phyloP scores from a whole-genome alignment of 2,113 vertebrate species.

The Apus apus region DNA sequence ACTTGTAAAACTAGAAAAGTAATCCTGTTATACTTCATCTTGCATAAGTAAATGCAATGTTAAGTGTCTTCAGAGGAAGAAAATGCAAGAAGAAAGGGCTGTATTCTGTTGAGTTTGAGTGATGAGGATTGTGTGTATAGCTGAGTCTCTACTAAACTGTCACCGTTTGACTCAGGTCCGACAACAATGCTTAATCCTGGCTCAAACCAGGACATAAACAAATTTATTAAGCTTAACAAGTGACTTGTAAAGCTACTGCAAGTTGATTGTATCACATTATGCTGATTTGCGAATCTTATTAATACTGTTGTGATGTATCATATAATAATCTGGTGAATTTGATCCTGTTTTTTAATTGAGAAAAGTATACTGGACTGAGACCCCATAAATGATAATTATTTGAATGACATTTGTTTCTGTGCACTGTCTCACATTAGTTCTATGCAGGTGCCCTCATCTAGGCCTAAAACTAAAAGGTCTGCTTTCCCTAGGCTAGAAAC shows the following conservation, averaged over 20 bases:
- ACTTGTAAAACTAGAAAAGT: neutral
- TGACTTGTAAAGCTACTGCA: neutral
- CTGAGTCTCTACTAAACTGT: no score
- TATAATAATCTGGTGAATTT: neutral
- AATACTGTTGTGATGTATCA: neutral
- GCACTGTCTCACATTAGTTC: neutral
- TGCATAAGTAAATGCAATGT: neutral
- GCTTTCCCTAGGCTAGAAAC: neutral
- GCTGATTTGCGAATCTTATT: neutral
- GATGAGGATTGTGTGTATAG: neutral
- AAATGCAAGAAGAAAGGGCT: neutral
- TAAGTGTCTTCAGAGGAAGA: neutral
- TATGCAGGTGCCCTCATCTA: neutral
- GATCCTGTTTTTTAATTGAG: neutral
- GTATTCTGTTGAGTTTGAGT: neutral
- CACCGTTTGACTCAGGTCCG: no score
- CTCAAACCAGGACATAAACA: no score
- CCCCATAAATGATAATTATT: neutral
- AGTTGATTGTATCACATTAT: neutral
- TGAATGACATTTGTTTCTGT: neutral
- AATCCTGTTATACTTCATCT: rapidly evolving
- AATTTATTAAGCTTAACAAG: neutral
- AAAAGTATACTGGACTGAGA: neutral
- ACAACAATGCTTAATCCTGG: no score
- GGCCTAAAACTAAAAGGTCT: neutral